Evolutionary conservation across 2,113 vertebrate genomes (phyloP).

Genomic region (Neolamprologus brichardi): DNA sequence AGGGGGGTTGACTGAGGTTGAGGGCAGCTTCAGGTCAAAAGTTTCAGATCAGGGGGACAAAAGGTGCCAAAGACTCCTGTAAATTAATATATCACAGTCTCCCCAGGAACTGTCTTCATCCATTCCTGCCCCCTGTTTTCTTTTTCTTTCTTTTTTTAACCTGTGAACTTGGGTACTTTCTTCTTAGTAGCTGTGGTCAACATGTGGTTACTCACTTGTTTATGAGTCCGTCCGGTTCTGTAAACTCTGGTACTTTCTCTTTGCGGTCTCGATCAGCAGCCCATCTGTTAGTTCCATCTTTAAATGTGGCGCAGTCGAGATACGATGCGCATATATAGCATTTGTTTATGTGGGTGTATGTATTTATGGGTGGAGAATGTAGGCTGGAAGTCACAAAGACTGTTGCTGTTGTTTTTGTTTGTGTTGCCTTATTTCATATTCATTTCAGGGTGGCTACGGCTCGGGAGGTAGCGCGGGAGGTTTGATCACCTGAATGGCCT

Average conservation of each 20-base stretch:
- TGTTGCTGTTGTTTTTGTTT: background rate
- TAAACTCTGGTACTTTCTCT: conserved; percentile 27
- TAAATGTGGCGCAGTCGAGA: background rate
- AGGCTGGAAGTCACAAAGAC: conserved; percentile 36
- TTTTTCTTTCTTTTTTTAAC: background rate
- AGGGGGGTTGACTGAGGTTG: background rate
- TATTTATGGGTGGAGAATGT: background rate
- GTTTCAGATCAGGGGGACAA: background rate
- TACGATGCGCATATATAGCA: background rate
- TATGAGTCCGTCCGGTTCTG: background rate
- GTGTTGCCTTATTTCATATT: conserved; percentile 59
- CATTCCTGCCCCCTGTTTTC: too few relatives aligned
- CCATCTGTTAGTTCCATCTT: background rate
- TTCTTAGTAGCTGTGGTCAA: background rate
- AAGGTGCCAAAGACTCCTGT: background rate
- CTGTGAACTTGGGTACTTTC: conserved; percentile 6
- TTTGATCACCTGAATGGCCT: background rate
- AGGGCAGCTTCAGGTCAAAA: background rate
- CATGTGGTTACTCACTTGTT: background rate
- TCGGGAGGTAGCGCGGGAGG: background rate
- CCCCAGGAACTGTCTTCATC: background rate
- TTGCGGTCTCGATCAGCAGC: background rate
- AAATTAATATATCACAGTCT: background rate
- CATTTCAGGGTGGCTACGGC: background rate
- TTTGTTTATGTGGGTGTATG: conserved; percentile 3